Percentiles rank a stretch among this genome's conserved stretches.
Evolutionary conservation across 2,888 invertebrate genomes (phyloP).

Genomic region (Platypus cylindrus): DNA sequence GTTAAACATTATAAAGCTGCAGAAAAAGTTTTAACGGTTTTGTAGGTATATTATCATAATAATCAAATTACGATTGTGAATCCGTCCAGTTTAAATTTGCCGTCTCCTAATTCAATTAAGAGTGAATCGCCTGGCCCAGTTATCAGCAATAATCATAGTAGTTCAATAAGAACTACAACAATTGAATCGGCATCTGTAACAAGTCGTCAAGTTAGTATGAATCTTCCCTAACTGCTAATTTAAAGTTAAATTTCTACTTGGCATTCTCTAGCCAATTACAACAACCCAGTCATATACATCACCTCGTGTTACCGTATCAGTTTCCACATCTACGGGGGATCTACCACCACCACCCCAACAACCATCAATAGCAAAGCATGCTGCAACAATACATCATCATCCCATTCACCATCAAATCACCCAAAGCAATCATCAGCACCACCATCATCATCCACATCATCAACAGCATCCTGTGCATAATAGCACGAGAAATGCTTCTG

Average conservation of each 20-base stretch:
- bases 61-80: constrained; percentile 37
- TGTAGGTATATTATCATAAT: constrained; percentile 35
- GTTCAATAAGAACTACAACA: constrained; percentile 13
- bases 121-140: constrained; percentile 20
- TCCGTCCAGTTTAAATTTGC: constrained; percentile 28
- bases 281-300: constrained; percentile 19
- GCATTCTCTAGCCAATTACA: constrained; percentile 17
- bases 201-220: constrained; percentile 17
- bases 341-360: constrained; percentile 15
- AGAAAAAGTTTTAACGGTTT: not conserved
- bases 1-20: too few relatives aligned
- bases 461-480: too few relatives aligned
- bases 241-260: constrained; percentile 3
- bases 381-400: constrained; percentile 12
- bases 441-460: constrained; percentile 7
- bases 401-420: constrained; percentile 12
- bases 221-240: not conserved
- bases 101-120: constrained; percentile 21
- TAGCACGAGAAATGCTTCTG: too few relatives aligned
- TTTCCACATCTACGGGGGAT: constrained; percentile 19
- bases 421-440: constrained; percentile 6
- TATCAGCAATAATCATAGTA: constrained; percentile 16
- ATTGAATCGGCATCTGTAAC: constrained; percentile 16
- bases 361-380: constrained; percentile 19
- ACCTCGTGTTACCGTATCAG: constrained; percentile 20